Percentiles rank a stretch among this genome's conserved stretches.
phyloP scores from a whole-genome alignment of 2,888 invertebrate genomes.

The Coremacera marginata region DNA sequence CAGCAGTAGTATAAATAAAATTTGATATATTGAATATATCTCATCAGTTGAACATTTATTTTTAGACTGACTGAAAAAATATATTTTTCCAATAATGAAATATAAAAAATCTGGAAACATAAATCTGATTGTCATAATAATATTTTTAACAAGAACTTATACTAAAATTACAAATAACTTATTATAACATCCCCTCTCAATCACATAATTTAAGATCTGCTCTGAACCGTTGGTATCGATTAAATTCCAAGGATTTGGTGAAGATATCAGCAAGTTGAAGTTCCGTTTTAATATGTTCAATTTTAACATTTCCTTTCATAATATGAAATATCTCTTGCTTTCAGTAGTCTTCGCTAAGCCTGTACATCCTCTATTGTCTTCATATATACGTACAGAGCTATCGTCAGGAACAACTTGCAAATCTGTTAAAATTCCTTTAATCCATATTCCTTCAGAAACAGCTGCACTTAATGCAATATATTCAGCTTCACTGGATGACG shows the following conservation, averaged over 20 bases:
- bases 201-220: background rate
- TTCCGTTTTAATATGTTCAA: background rate
- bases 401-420: background rate
- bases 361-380: slow-evolving; percentile 26
- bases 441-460: slow-evolving; percentile 21
- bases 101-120: too few species aligned
- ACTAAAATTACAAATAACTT: too few species aligned
- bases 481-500: slow-evolving; percentile 42
- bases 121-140: too few species aligned
- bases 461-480: slow-evolving; percentile 35
- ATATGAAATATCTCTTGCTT: slow-evolving; percentile 18
- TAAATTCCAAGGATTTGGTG: background rate
- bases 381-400: background rate
- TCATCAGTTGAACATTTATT: too few species aligned
- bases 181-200: slow-evolving; percentile 16
- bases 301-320: background rate
- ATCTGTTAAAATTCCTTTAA: slow-evolving; percentile 12
- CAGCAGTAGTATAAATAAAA: too few species aligned
- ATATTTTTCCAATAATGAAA: too few species aligned
- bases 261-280: background rate
- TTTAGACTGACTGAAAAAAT: too few species aligned
- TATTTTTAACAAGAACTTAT: too few species aligned
- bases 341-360: slow-evolving; percentile 19
- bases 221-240: background rate
- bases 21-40: too few species aligned